phyloP scores from a whole-genome alignment of 2,888 invertebrate genomes.

The Scaptomyza polygonia region DNA sequence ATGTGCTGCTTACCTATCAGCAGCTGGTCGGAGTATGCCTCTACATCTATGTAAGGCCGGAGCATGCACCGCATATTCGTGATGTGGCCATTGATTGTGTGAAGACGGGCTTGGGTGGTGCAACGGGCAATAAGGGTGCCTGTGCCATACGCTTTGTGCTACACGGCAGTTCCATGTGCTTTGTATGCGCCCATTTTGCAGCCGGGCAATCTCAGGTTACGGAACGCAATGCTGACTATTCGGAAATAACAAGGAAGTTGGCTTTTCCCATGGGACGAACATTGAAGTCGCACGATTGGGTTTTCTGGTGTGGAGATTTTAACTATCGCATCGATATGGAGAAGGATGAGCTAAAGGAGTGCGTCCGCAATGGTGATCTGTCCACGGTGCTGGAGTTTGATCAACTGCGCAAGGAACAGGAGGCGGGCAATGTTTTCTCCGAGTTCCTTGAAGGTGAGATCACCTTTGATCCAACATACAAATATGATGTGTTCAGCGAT shows the following conservation, averaged over 20 bases:
- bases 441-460: slow-evolving; percentile 97
- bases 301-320: slow-evolving; percentile 99
- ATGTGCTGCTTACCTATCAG: slow-evolving; percentile 95
- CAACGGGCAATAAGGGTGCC: slow-evolving; percentile 98
- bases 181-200: slow-evolving; percentile 99
- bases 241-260: slow-evolving; percentile 96
- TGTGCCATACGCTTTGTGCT: slow-evolving; percentile 96
- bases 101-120: slow-evolving; percentile 98
- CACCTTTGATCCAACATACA: slow-evolving; percentile 97
- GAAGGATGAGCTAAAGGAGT: slow-evolving; percentile 95
- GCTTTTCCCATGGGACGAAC: slow-evolving; percentile 96
- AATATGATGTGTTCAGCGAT: slow-evolving; percentile 99
- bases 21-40: slow-evolving; percentile 99
- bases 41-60: slow-evolving; percentile 96
- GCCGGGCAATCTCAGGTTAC: slow-evolving; percentile 96
- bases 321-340: slow-evolving; percentile 99
- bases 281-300: slow-evolving; percentile 97
- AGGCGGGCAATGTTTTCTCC: slow-evolving; percentile 93
- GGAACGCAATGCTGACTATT: slow-evolving; percentile 98
- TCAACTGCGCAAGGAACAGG: slow-evolving; percentile 93
- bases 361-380: slow-evolving; percentile 87
- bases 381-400: slow-evolving; percentile 93
- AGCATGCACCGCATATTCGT: slow-evolving; percentile 93
- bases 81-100: slow-evolving; percentile 98
- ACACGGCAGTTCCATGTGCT: slow-evolving; percentile 97